Evolutionary conservation across 2,888 invertebrate species (phyloP).

Genomic region (Epiblema foenella): DNA sequence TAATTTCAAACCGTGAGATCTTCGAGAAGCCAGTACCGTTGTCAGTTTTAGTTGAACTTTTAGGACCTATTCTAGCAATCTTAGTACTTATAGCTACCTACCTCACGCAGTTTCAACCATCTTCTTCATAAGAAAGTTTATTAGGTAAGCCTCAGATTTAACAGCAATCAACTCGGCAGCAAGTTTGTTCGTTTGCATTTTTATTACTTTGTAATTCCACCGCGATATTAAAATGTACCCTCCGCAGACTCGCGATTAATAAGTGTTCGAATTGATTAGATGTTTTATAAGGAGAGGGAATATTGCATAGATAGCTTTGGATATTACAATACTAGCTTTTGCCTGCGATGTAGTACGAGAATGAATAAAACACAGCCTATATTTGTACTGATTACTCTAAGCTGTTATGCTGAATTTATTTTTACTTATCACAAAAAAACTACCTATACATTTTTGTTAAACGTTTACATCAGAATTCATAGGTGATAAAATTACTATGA

Average conservation of each 20-base stretch:
- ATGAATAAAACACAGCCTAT: too few species aligned
- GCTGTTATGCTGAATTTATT: too few species aligned
- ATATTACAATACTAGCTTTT: not conserved
- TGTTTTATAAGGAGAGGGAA: not conserved
- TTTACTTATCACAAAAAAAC: too few species aligned
- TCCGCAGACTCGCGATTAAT: conserved; percentile 16
- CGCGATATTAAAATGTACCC: conserved; percentile 32
- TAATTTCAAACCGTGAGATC: too few species aligned
- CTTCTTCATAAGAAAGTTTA: conserved; percentile 21
- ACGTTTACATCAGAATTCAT: not conserved
- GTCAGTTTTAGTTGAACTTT: too few species aligned
- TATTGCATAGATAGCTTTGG: not conserved
- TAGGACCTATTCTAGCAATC: too few species aligned
- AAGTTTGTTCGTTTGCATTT: conserved; percentile 53
- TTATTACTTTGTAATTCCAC: conserved; percentile 54
- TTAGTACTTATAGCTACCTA: not conserved
- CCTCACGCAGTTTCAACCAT: not conserved
- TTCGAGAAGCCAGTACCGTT: too few species aligned
- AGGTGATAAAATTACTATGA: not conserved
- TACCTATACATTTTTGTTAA: too few species aligned
- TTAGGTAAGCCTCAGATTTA: conserved; percentile 28
- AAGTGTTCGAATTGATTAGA: conserved; percentile 33
- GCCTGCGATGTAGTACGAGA: not conserved
- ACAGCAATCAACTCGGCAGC: conserved; percentile 25
- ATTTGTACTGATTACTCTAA: too few species aligned